Conservation (phyloP, 2,797 vertebrate species). For the Eupleurogrammus muticus region DNA sequence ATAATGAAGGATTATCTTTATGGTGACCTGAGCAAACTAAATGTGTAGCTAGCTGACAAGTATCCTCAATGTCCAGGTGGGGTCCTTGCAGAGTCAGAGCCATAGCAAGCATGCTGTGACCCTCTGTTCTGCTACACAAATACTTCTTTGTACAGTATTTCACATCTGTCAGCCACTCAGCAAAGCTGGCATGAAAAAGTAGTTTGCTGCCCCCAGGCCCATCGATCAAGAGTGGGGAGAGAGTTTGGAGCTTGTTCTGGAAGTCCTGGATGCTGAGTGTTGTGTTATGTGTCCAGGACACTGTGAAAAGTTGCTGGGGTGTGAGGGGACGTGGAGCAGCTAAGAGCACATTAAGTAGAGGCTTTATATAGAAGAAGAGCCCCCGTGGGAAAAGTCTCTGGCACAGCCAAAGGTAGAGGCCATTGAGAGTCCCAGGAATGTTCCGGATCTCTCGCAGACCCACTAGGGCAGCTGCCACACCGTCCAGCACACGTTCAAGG, state of each 20-base stretch:
- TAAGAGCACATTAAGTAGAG: conserved; percentile 84
- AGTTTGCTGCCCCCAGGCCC: conserved; percentile 75
- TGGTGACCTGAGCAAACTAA: conserved; percentile 82
- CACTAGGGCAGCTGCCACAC: conserved; percentile 81
- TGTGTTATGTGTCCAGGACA: conserved; percentile 78
- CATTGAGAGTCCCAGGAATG: conserved; percentile 88
- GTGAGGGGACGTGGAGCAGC: conserved; percentile 81
- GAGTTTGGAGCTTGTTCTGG: conserved; percentile 71
- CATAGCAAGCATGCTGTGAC: conserved; percentile 87
- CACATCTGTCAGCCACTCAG: conserved; percentile 88
- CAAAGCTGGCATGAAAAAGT: conserved; percentile 88
- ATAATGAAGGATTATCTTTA: conserved; percentile 74
- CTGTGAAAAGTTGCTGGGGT: conserved; percentile 75
- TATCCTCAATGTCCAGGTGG: conserved; percentile 70
- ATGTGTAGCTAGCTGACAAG: conserved; percentile 81
- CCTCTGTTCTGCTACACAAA: conserved; percentile 83
- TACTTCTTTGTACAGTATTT: conserved; percentile 90
- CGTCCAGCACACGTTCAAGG: conserved; percentile 87
- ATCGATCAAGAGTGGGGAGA: conserved; percentile 78
- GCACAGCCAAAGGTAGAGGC: conserved; percentile 91
- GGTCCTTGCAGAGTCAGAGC: conserved; percentile 77
- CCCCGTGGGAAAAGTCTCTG: conserved; percentile 85
- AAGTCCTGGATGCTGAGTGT: conserved; percentile 76
- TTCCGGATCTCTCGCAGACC: conserved; percentile 86
- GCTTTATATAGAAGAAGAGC: conserved; percentile 79